Evolutionary conservation across 1,140 invertebrate species (phyloP).

Genomic region (Sitophilus oryzae): DNA sequence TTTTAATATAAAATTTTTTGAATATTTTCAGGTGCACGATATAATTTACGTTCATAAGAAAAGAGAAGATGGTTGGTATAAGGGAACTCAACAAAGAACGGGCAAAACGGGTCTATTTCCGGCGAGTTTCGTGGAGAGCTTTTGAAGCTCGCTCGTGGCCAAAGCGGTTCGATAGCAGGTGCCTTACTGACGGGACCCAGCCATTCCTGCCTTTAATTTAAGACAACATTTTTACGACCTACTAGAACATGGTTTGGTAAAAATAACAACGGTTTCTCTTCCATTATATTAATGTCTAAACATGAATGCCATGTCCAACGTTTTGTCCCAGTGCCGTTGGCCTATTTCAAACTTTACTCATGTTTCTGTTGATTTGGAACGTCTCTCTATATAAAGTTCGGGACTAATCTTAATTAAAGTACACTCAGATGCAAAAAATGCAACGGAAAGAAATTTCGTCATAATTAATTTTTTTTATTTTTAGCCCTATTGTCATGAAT

Average conservation of each 20-base stretch:
- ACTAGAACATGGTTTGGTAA: no score
- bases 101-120: constrained; percentile 90
- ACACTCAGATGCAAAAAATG: no score
- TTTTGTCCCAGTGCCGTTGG: background rate
- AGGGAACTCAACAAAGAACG: constrained; percentile 83
- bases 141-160: constrained; percentile 44
- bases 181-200: background rate
- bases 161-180: background rate
- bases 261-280: no score
- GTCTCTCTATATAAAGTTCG: no score
- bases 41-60: constrained; percentile 89
- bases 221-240: background rate
- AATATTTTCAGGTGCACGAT: constrained; percentile 60
- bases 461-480: no score
- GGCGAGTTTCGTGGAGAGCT: constrained; percentile 83
- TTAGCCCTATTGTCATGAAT: no score
- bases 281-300: background rate
- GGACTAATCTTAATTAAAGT: no score
- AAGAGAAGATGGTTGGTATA: constrained; percentile 92
- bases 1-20: background rate
- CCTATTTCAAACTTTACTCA: no score
- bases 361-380: no score
- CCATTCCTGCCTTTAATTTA: background rate
- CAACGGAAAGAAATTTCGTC: no score
- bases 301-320: background rate